A percentile compares a stretch with the other conserved stretches of the same genome.
These are phyloP conservation scores for Aspidoscelis tigris DNA, from an alignment of 2,113 vertebrate genomes.

Conservation along the genomic window DNA sequence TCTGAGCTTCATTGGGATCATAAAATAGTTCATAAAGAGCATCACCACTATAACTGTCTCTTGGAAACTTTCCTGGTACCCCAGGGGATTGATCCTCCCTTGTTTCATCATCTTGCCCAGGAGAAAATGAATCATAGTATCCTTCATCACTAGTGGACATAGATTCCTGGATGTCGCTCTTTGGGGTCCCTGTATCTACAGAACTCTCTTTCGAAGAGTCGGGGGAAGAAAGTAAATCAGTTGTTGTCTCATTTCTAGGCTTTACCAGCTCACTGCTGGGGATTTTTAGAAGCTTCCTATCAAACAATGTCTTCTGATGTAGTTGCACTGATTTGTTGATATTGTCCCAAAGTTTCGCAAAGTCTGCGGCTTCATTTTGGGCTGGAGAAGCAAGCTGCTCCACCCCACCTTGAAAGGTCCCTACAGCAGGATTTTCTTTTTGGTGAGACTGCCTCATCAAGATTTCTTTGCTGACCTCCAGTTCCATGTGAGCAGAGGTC, in stretches of 20 bases:
- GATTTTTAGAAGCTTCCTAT: constrained; percentile 52
- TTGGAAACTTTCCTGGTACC: constrained; percentile 72
- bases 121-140: constrained; percentile 85
- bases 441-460: constrained; percentile 54
- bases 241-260: constrained; percentile 30
- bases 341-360: constrained; percentile 82
- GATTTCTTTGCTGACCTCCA: constrained; percentile 64
- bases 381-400: constrained; percentile 81
- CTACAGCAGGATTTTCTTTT: constrained; percentile 65
- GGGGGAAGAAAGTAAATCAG: constrained; percentile 51
- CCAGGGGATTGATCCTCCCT: constrained; percentile 71
- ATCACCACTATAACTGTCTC: constrained; percentile 87
- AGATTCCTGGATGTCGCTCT: constrained; percentile 85
- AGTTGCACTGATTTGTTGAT: constrained; percentile 75
- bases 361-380: constrained; percentile 76
- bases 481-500: constrained; percentile 76
- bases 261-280: constrained; percentile 39
- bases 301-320: constrained; percentile 71
- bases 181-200: constrained; percentile 77
- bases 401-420: constrained; percentile 77
- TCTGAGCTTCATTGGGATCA: constrained; percentile 76
- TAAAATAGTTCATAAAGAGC: constrained; percentile 88
- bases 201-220: constrained; percentile 74
- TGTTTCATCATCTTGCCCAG: constrained; percentile 79
- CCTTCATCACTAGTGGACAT: constrained; percentile 87